phyloP scores from a whole-genome alignment of 2,113 vertebrate species.

The Neogobius melanostomus region DNA sequence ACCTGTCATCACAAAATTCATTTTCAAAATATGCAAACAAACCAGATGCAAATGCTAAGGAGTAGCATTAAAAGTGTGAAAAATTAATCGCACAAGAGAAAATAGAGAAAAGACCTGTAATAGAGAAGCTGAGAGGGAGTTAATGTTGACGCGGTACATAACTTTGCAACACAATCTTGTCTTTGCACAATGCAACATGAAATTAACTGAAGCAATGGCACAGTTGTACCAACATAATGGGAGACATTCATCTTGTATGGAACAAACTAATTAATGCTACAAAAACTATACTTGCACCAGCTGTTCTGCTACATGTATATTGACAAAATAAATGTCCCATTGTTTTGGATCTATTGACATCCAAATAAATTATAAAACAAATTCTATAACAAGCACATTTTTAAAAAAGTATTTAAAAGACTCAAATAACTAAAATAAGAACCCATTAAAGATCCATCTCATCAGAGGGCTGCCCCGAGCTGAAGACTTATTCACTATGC shows the following conservation, averaged over 20 bases:
- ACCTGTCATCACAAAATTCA: neutral
- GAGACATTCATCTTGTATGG: slow-evolving; percentile 41
- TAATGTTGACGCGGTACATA: slow-evolving; percentile 64
- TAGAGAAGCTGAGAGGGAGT: slow-evolving; percentile 79
- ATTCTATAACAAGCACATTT: slow-evolving; percentile 46
- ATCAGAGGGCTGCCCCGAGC: neutral
- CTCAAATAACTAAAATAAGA: slow-evolving; percentile 57
- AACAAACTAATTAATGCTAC: neutral
- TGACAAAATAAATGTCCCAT: slow-evolving; percentile 52
- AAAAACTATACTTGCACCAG: neutral
- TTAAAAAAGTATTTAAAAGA: slow-evolving; percentile 36
- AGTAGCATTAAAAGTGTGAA: slow-evolving; percentile 49
- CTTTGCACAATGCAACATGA: slow-evolving; percentile 32
- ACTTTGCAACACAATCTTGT: slow-evolving; percentile 34
- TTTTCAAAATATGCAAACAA: slow-evolving; percentile 20
- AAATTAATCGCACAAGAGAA: slow-evolving; percentile 68
- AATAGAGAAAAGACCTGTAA: slow-evolving; percentile 80
- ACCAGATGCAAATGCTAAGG: slow-evolving; percentile 19
- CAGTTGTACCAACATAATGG: slow-evolving; percentile 57
- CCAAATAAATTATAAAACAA: slow-evolving; percentile 36
- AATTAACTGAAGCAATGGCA: slow-evolving; percentile 41
- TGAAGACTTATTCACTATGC: slow-evolving; percentile 8
- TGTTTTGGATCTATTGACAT: slow-evolving; percentile 48
- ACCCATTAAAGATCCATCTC: slow-evolving; percentile 61
- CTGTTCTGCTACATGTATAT: neutral